phyloP scores from a whole-genome alignment of 2,113 vertebrate genomes.

The human region DNA sequence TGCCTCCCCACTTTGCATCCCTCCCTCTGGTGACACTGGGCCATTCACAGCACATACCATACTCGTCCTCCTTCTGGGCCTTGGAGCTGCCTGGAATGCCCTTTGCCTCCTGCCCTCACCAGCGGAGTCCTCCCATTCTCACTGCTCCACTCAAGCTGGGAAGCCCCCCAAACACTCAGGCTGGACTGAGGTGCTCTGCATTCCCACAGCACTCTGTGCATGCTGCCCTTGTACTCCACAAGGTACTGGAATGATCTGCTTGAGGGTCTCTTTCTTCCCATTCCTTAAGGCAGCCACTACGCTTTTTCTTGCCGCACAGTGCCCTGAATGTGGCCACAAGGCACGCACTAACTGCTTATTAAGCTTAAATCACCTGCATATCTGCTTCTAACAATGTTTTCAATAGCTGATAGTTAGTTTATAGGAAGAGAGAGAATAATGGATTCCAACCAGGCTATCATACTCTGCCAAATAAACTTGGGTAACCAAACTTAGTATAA shows the following conservation, averaged over 20 bases:
- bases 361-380: not conserved
- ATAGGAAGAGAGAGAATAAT: not conserved
- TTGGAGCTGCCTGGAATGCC: too few relatives aligned
- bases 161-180: not conserved
- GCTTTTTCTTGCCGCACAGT: too few relatives aligned
- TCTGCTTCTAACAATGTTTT: not conserved
- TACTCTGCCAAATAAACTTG: not conserved
- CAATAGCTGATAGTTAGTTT: not conserved
- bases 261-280: not conserved
- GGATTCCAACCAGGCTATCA: not conserved
- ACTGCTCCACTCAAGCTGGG: not conserved
- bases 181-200: not conserved
- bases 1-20: fast-evolving
- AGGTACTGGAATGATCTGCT: not conserved
- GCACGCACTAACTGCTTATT: not conserved
- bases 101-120: not conserved
- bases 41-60: too few relatives aligned
- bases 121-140: too few relatives aligned
- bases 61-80: not conserved
- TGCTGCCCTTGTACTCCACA: not conserved
- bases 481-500: not conserved
- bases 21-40: fast-evolving
- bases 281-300: too few relatives aligned
- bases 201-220: not conserved
- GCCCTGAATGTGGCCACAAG: too few relatives aligned